Conservation (phyloP, 2,888 invertebrate species). For the Cryptosula pallasiana region DNA sequence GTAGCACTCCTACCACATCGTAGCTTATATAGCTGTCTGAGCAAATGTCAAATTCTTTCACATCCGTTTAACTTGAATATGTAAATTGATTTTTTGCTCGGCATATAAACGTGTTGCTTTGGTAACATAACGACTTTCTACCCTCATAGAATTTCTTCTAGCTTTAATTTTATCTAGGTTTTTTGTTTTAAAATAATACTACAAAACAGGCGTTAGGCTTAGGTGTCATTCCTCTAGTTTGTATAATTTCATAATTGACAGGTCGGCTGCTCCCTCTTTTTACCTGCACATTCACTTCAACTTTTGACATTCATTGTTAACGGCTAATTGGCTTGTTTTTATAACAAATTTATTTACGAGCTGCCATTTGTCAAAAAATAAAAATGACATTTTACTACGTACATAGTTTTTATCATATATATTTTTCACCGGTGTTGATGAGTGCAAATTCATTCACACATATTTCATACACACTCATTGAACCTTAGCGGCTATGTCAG, state of each 20-base stretch:
- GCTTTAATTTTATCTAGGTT: too few relatives aligned
- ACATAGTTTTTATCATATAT: background rate
- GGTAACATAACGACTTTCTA: too few relatives aligned
- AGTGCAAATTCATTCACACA: constrained; percentile 19
- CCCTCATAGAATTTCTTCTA: too few relatives aligned
- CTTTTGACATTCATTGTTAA: background rate
- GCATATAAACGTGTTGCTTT: too few relatives aligned
- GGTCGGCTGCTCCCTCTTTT: background rate
- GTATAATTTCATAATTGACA: background rate
- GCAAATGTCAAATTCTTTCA: background rate
- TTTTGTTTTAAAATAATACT: too few relatives aligned
- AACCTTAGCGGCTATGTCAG: too few relatives aligned
- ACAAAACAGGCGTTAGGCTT: too few relatives aligned
- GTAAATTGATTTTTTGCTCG: too few relatives aligned
- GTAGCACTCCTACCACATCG: too few relatives aligned
- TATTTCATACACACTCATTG: background rate
- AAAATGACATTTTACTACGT: background rate
- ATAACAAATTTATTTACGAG: background rate
- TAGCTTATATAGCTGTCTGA: too few relatives aligned
- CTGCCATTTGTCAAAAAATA: background rate
- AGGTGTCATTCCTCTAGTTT: background rate
- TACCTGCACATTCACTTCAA: background rate
- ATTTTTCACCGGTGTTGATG: background rate
- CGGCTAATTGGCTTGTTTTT: background rate
- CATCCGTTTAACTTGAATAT: background rate